These are phyloP conservation scores for Zaprionus lachaisei DNA, from an alignment of 1,140 invertebrate species.

Conservation along the genomic window DNA sequence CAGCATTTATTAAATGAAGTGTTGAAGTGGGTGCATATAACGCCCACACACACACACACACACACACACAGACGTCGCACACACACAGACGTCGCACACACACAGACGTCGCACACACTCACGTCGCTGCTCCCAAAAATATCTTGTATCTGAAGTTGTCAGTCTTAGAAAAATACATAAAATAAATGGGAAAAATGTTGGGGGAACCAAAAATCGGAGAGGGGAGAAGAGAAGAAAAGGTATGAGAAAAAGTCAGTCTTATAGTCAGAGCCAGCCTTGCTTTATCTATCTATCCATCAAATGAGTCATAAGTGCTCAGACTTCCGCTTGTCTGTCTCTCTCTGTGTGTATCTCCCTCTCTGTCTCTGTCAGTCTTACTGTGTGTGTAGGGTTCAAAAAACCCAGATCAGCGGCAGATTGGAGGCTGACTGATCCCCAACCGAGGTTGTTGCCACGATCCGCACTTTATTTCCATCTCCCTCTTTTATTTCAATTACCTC, in stretches of 20 bases:
- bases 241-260: conserved; percentile 21
- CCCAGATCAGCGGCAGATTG: conserved; percentile 34
- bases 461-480: not conserved
- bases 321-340: conserved; percentile 42
- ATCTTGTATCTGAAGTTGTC: conserved; percentile 10
- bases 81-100: not conserved
- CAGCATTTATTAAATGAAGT: conserved; percentile 56
- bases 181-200: conserved; percentile 15
- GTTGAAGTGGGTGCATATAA: conserved; percentile 49
- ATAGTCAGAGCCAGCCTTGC: conserved; percentile 22
- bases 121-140: conserved; percentile 25
- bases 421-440: not conserved
- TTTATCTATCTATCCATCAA: conserved; percentile 48
- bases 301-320: conserved; percentile 53
- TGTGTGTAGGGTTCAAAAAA: conserved; percentile 45
- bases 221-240: not conserved
- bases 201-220: not conserved
- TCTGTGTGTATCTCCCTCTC: not conserved
- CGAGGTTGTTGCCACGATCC: conserved; percentile 39
- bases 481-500: not conserved
- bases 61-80: conserved; percentile 1
- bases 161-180: conserved; percentile 2
- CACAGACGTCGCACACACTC: not conserved
- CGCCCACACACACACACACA: conserved; percentile 25
- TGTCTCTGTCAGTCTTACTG: not conserved